phyloP scores from a whole-genome alignment of 1,140 invertebrate genomes.

The Diorhabda sublineata region DNA sequence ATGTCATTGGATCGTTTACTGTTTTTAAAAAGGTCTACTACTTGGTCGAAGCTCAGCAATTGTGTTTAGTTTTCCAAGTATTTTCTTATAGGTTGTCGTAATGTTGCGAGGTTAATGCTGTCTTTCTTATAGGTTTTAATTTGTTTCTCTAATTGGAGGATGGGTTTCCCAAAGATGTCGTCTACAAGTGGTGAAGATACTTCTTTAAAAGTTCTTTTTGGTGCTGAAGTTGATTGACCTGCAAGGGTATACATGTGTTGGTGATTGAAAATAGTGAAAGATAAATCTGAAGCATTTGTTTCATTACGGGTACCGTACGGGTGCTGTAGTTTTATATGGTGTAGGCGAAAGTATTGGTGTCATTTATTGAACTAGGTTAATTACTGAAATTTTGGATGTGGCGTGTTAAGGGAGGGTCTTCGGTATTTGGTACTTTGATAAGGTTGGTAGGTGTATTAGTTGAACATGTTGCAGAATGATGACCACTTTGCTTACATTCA shows the following conservation, averaged over 20 bases:
- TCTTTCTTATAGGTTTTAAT: background rate
- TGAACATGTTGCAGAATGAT: background rate
- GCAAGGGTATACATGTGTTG: background rate
- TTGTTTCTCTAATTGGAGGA: background rate
- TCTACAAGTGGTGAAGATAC: no score
- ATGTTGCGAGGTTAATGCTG: background rate
- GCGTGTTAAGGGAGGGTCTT: background rate
- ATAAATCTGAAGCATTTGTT: background rate
- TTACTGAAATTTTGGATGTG: background rate
- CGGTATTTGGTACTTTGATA: background rate
- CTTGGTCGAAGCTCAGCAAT: background rate
- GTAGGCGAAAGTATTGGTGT: background rate
- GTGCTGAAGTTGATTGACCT: background rate
- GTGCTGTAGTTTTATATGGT: no score
- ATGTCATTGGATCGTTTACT: background rate
- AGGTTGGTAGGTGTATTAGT: background rate
- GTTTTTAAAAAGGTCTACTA: background rate
- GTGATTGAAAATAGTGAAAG: background rate
- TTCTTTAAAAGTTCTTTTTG: background rate
- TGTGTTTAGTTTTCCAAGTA: background rate
- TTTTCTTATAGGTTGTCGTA: background rate
- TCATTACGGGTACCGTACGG: background rate
- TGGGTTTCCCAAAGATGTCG: background rate
- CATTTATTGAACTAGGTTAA: background rate
- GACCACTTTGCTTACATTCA: no score